Evolutionary conservation across 2,797 vertebrate species (phyloP).

Genomic region (Allobates femoralis): DNA sequence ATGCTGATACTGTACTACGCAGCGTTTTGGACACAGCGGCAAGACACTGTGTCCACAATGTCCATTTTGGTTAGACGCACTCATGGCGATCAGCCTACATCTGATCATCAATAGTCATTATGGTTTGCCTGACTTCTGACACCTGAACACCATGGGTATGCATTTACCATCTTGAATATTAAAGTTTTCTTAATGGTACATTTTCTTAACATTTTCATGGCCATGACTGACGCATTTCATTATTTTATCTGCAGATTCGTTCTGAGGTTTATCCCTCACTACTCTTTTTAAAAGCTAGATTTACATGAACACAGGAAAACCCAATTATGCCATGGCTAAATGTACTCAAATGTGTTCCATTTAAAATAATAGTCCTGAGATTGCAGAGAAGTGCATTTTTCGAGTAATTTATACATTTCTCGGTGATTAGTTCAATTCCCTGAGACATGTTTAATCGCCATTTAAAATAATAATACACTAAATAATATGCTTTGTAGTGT

Average conservation of each 20-base stretch:
- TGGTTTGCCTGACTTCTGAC: conserved; percentile 46
- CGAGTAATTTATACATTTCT: conserved; percentile 77
- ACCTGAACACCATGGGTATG: conserved; percentile 43
- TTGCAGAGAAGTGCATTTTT: conserved; percentile 81
- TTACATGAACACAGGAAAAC: conserved; percentile 81
- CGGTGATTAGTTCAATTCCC: conserved; percentile 83
- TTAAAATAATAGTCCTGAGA: conserved; percentile 87
- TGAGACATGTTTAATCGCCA: conserved; percentile 80
- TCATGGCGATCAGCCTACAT: not conserved
- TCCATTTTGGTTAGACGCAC: conserved; percentile 14
- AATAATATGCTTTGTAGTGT: conserved; percentile 66
- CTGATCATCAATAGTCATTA: conserved; percentile 50
- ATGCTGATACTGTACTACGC: no score
- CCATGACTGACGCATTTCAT: conserved; percentile 53
- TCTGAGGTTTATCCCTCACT: conserved; percentile 71
- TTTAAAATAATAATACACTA: conserved; percentile 71
- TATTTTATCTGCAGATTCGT: conserved; percentile 66
- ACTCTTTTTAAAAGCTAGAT: conserved; percentile 77
- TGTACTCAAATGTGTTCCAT: conserved; percentile 80
- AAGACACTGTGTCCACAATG: no score
- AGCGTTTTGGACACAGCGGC: no score
- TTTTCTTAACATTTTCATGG: conserved; percentile 28
- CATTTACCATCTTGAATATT: conserved; percentile 38
- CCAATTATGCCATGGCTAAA: conserved; percentile 84
- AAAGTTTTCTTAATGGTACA: conserved; percentile 37